Evolutionary conservation across 1,140 invertebrate species (phyloP), one percentile per base, ranked within the genome.

Genomic region (Oedothorax gibbosus): DNA sequence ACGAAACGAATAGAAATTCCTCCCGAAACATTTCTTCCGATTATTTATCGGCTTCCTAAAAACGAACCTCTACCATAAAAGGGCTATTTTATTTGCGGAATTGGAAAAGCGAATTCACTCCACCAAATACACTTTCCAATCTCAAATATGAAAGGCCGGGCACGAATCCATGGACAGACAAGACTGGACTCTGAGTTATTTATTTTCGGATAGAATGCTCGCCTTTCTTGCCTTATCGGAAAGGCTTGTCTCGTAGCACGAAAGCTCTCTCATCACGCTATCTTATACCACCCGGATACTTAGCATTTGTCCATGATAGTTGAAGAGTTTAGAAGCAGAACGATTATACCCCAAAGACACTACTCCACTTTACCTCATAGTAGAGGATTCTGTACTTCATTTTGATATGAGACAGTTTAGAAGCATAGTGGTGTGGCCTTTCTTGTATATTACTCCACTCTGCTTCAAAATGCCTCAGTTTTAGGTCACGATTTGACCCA

Each of bases 401-500:
- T 35, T 35, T 35, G 35, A 35, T 35, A 5, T 35, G 35, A 35
- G 35, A 35, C 35, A 35, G 35, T 35, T 35, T 2, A 35, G 35
- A 35, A 35, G 35, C 35, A 35, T 35, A 35, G 35, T 35, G 35
- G 35, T 35, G 35, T 35, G 35, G 35, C 5, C 35, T 35, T 35
- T 35, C 35, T 35, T 35, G 35, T 35, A 35, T 35, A 1, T 2
- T 35, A 35, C 35, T 35, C 35, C 35, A 35, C 35, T 35, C 5
- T 35, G 35, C 35, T 35, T 35, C 35, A 35, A 35, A 35, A 35
- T 35, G 35, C 35, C 35, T 35, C 35, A 35, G 75, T 60, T 77
- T 20, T 20, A 51, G 75, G 75, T 77, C 75, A 77, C 75, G 57
- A 51, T 18, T 64, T 49, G 21, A 20, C 75, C 21, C 68, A 15